Evolutionary conservation across 2,113 vertebrate species (phyloP), one percentile per base, ranked within the genome.

Genomic region (Epinephelus fuscoguttatus): DNA sequence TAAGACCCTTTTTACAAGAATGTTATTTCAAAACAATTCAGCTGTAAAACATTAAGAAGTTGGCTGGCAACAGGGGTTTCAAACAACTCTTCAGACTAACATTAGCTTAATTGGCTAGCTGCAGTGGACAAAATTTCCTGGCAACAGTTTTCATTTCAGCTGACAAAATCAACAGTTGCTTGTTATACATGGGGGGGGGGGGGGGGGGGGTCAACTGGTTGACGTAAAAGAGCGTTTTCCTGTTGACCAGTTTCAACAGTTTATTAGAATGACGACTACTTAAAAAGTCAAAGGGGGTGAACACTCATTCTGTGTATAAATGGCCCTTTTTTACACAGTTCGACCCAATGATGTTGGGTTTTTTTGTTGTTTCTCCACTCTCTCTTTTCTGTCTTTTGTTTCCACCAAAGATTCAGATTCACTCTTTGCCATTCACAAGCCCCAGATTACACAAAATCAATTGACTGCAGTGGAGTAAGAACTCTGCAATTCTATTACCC

Each of bases 401-500:
- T 68, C n/a, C 4, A 4, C 4, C 13, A 25, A 14, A 55, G 13
- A 56, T 59, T 57, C 21, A 63, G 8, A 63, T 56, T 11, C 10
- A 15, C 37, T 70, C 6, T 42, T 57, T 70, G 23, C 33, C 18
- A 76, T 47, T 47, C 37, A 59, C 17, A 1, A 40, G n/a, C 42
- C 27, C 2, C 13, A 50, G 49, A 60, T 68, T 69, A 62, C 19
- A 70, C 37, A 55, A 57, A 60, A 67, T 57, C 56, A 60, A 69
- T 53, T 74, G 27, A 30, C 30, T 71, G 42, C 60, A 66, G 50
- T 25, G 45, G 70, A 45, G 60, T 23, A 47, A 56, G 14, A 69
- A 30, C 57, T 49, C 30, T 21, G 27, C 33, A 64, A 64, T 52
- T 37, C 70, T 45, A 79, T 75, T 50, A 67, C 55, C 42, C 14